Evolutionary conservation across 1,140 invertebrate genomes (phyloP).

Genomic region (Carposina sasakii): DNA sequence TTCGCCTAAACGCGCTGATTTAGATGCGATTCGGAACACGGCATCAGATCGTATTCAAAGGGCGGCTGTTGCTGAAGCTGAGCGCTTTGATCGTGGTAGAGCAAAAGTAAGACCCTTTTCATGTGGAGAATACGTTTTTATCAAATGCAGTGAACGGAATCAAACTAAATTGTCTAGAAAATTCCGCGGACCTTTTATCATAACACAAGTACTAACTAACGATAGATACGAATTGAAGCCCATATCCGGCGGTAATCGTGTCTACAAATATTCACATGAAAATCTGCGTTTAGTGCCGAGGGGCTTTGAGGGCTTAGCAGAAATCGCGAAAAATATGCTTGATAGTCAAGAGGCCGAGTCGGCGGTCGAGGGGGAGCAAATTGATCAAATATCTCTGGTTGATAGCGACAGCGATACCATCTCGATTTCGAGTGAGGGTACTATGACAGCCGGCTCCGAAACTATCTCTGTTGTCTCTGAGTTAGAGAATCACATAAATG

Average conservation of each 20-base stretch:
- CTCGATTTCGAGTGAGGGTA: too few species aligned
- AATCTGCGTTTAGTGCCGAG: slow-evolving; percentile 26
- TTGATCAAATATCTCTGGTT: too few species aligned
- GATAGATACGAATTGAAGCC: slow-evolving; percentile 27
- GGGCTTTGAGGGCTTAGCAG: slow-evolving; percentile 23
- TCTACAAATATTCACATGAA: slow-evolving; percentile 26
- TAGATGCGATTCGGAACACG: slow-evolving; percentile 13
- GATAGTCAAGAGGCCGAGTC: slow-evolving; percentile 31
- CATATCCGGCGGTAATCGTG: slow-evolving; percentile 12
- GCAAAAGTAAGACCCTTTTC: slow-evolving; percentile 21
- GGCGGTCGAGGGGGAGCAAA: too few species aligned
- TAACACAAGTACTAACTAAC: slow-evolving; percentile 24
- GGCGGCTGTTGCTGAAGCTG: slow-evolving; percentile 15
- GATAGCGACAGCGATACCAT: too few species aligned
- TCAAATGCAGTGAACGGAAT: slow-evolving; percentile 24
- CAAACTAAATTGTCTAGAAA: slow-evolving; percentile 26
- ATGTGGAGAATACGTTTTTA: slow-evolving; percentile 26
- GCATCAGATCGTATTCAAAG: slow-evolving; percentile 22
- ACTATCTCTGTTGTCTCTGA: too few species aligned
- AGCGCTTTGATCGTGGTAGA: slow-evolving; percentile 23
- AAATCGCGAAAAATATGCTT: slow-evolving; percentile 22
- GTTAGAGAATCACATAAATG: too few species aligned
- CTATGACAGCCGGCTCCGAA: too few species aligned
- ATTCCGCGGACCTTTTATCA: slow-evolving; percentile 28
- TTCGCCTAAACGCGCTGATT: slow-evolving; percentile 13